Evolutionary conservation across 2,797 vertebrate species (phyloP).

Genomic region (Graptemys geographica): DNA sequence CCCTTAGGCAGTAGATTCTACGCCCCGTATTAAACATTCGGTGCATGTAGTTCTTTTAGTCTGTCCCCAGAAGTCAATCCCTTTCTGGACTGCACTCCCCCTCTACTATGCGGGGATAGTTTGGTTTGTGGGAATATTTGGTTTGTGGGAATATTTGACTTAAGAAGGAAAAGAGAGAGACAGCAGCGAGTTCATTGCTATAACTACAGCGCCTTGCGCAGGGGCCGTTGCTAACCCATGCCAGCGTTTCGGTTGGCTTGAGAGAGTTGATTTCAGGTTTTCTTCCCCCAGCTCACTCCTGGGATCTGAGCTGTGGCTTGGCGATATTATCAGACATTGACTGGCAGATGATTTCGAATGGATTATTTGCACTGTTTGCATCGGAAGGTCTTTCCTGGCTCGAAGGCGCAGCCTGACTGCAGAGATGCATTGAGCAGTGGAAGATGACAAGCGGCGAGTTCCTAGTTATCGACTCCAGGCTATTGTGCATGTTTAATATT

Average conservation of each 20-base stretch:
- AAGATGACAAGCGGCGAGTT: accelerated
- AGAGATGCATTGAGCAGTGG: not conserved
- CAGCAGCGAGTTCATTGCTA: conserved; percentile 40
- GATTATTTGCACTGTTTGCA: conserved; percentile 8
- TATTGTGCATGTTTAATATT: not conserved
- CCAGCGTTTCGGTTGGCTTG: conserved; percentile 12
- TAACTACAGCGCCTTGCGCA: not conserved
- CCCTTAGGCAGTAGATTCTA: too few species aligned
- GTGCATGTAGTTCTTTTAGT: not conserved
- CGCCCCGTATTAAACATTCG: too few species aligned
- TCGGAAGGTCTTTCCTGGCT: not conserved
- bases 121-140: conserved; percentile 23
- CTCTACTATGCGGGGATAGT: not conserved
- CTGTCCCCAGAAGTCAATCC: not conserved
- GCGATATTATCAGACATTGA: conserved; percentile 10
- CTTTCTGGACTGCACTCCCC: not conserved
- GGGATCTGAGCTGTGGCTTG: not conserved
- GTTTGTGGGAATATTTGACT: not conserved
- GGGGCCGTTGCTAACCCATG: not conserved
- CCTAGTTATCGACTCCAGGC: not conserved
- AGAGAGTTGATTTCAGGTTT: conserved; percentile 40
- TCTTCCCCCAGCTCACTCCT: not conserved
- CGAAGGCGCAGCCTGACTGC: not conserved
- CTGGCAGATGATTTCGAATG: conserved; percentile 17
- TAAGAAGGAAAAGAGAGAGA: conserved; percentile 19